These are phyloP conservation scores for Mirza zaza DNA, from an alignment of 2,113 vertebrate genomes.

Conservation along the genomic window DNA sequence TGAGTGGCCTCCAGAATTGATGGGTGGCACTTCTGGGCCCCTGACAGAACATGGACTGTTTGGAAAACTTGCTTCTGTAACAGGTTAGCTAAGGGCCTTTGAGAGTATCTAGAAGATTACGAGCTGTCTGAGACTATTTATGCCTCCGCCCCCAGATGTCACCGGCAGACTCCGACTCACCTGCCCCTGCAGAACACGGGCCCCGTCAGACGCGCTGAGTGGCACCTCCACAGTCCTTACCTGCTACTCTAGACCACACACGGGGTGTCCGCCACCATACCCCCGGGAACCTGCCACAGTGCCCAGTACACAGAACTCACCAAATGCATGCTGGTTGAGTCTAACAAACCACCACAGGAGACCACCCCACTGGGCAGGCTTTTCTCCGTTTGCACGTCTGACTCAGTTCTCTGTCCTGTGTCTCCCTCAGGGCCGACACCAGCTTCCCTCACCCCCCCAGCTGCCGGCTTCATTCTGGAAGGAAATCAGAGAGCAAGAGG, in stretches of 20 bases:
- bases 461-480: not conserved
- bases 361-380: not conserved
- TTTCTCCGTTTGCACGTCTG: not conserved
- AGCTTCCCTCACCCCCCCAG: not conserved
- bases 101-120: not conserved
- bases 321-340: too few relatives aligned
- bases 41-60: not conserved
- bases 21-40: not conserved
- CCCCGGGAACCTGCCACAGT: too few relatives aligned
- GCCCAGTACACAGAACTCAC: not conserved
- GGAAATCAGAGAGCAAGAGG: not conserved
- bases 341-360: not conserved
- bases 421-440: not conserved
- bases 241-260: not conserved
- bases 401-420: not conserved
- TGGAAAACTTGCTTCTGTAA: not conserved
- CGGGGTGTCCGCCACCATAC: accelerated
- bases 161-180: not conserved
- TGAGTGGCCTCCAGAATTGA: not conserved
- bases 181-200: not conserved
- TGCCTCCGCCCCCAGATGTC: not conserved
- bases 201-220: not conserved
- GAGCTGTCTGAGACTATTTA: not conserved
- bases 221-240: not conserved
- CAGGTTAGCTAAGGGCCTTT: not conserved